Evolutionary conservation across 1,140 invertebrate genomes (phyloP).

Genomic region (Babylonia areolata): DNA sequence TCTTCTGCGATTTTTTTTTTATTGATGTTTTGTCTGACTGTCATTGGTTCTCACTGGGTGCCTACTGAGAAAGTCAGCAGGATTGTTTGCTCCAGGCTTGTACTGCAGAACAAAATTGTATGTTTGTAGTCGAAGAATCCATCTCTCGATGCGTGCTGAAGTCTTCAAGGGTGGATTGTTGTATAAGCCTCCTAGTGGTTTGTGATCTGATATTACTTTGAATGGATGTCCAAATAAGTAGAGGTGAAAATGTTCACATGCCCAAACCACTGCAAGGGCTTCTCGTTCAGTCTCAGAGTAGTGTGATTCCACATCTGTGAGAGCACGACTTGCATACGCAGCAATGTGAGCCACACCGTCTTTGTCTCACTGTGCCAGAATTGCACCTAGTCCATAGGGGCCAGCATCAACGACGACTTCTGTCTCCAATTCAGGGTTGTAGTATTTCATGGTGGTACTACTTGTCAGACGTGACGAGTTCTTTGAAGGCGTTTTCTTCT

Average conservation of each 20-base stretch:
- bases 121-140: background rate
- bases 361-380: background rate
- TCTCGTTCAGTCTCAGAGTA: background rate
- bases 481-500: background rate
- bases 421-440: background rate
- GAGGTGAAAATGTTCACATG: background rate
- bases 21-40: no score
- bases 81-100: background rate
- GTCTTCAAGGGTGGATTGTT: no score
- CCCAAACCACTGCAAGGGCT: no score
- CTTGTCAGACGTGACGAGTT: background rate
- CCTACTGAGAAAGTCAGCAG: background rate
- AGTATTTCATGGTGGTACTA: background rate
- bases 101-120: background rate
- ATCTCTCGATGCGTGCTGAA: background rate
- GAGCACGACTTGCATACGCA: background rate
- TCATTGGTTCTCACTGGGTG: no score
- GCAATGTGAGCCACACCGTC: background rate
- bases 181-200: background rate
- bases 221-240: background rate
- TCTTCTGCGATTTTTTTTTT: no score
- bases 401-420: conserved; percentile 9
- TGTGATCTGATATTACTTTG: background rate
- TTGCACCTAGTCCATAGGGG: background rate
- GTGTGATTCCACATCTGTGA: background rate